phyloP scores from a whole-genome alignment of 1,140 invertebrate genomes.

The Lordiphosa mommai region DNA sequence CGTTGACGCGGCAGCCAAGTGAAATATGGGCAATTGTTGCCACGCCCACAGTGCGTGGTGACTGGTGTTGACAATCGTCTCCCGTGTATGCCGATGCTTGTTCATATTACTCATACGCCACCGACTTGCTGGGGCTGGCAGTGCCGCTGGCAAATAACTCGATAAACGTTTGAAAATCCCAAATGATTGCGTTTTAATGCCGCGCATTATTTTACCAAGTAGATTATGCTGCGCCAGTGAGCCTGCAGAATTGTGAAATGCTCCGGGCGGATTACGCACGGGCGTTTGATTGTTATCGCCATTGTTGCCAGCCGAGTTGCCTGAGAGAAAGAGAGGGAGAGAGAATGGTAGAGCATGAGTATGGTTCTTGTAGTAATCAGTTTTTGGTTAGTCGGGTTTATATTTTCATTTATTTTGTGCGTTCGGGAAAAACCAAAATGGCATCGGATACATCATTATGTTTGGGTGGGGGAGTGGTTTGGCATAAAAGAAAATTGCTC shows the following conservation, averaged over 20 bases:
- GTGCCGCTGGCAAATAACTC: conserved; percentile 63
- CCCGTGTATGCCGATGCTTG: conserved; percentile 42
- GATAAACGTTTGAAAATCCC: conserved; percentile 80
- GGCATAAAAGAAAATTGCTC: conserved; percentile 54
- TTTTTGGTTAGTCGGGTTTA: conserved; percentile 71
- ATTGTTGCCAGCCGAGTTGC: conserved; percentile 67
- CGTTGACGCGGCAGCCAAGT: conserved; percentile 44
- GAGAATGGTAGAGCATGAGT: background rate
- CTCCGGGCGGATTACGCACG: conserved; percentile 79
- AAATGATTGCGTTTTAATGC: conserved; percentile 80
- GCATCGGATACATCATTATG: conserved; percentile 42
- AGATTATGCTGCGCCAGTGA: conserved; percentile 79
- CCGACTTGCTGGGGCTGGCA: conserved; percentile 19
- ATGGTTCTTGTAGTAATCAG: conserved; percentile 57
- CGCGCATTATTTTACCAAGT: conserved; percentile 78
- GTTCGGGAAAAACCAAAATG: conserved; percentile 42
- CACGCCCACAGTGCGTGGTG: conserved; percentile 34
- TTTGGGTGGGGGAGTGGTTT: background rate
- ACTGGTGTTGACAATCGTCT: conserved; percentile 55
- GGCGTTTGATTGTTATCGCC: conserved; percentile 79
- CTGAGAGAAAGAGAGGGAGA: conserved; percentile 26
- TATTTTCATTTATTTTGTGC: conserved; percentile 73
- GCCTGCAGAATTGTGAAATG: conserved; percentile 79
- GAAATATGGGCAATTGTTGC: conserved; percentile 52
- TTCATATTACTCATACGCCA: conserved; percentile 77